Evolutionary conservation across 2,113 vertebrate genomes (phyloP).

Genomic region (Periophthalmodon schlosseri): DNA sequence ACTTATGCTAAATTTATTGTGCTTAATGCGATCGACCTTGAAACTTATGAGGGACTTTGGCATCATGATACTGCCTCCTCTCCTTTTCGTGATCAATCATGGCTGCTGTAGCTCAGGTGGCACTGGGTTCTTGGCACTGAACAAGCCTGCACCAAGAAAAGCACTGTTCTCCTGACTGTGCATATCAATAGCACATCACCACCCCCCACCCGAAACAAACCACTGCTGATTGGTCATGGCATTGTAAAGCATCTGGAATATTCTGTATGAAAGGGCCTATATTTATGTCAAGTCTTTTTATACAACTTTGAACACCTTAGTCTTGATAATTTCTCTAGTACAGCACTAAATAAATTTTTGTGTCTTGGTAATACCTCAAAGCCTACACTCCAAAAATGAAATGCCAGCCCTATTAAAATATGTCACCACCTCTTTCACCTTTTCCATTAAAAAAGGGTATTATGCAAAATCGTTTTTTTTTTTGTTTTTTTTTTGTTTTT

Average conservation of each 20-base stretch:
- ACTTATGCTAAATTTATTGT: constrained; percentile 53
- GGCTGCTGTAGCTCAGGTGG: constrained; percentile 46
- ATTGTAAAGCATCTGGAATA: too few species aligned
- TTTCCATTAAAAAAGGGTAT: too few species aligned
- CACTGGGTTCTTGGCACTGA: constrained; percentile 31
- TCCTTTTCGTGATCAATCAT: constrained; percentile 43
- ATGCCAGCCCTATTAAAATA: too few species aligned
- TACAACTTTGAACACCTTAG: background rate
- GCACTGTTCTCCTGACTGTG: constrained; percentile 19
- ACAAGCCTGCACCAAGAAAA: constrained; percentile 8
- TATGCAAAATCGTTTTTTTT: too few species aligned
- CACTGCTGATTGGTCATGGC: constrained; percentile 14
- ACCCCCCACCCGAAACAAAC: constrained; percentile 17
- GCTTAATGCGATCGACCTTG: constrained; percentile 62
- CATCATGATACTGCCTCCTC: constrained; percentile 28
- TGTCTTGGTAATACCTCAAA: background rate
- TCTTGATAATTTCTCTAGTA: background rate
- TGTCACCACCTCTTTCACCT: too few species aligned
- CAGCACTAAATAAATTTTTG: background rate
- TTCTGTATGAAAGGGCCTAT: background rate
- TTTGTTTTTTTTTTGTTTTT: too few species aligned
- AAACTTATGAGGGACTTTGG: constrained; percentile 39
- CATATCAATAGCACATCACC: constrained; percentile 27
- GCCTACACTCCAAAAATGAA: too few species aligned
- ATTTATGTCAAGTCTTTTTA: background rate